phyloP scores from a whole-genome alignment of 2,797 vertebrate species.

The Philypnodon macrostomus region DNA sequence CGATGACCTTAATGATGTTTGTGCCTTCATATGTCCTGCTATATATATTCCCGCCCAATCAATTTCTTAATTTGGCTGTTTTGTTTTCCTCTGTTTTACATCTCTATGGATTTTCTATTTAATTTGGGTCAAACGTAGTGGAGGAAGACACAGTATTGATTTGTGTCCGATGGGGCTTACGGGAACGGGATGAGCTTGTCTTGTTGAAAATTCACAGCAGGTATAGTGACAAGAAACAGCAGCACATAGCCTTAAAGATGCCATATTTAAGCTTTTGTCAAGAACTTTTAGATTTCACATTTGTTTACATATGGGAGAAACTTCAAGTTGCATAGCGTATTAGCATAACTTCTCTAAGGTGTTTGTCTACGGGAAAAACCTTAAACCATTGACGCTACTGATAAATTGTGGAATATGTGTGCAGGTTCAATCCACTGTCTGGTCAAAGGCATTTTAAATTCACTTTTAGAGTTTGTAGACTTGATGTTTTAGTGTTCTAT shows the following conservation, averaged over 20 bases:
- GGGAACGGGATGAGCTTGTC: constrained; percentile 61
- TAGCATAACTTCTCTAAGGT: no score
- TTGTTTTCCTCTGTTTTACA: constrained; percentile 71
- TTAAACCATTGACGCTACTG: no score
- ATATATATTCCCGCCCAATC: constrained; percentile 52
- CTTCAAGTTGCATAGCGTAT: no score
- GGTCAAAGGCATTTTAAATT: no score
- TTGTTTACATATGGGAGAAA: no score
- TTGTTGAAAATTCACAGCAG: constrained; percentile 58
- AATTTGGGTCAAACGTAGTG: constrained; percentile 75
- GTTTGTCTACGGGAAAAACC: no score
- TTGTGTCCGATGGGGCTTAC: constrained; percentile 68
- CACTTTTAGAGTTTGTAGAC: no score
- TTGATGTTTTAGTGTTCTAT: no score
- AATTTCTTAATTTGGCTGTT: constrained; percentile 64
- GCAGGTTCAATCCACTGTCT: no score
- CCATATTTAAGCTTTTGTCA: no score
- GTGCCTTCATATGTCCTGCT: constrained; percentile 42
- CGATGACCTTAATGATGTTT: constrained; percentile 51
- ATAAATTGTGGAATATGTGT: no score
- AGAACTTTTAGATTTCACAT: no score
- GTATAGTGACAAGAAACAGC: constrained; percentile 59
- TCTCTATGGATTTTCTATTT: constrained; percentile 76
- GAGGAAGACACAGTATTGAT: constrained; percentile 73
- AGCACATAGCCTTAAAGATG: constrained; percentile 45